Evolutionary conservation across 2,888 invertebrate genomes (phyloP), one percentile per base, ranked within the genome.

Genomic region (Axea sp.): DNA sequence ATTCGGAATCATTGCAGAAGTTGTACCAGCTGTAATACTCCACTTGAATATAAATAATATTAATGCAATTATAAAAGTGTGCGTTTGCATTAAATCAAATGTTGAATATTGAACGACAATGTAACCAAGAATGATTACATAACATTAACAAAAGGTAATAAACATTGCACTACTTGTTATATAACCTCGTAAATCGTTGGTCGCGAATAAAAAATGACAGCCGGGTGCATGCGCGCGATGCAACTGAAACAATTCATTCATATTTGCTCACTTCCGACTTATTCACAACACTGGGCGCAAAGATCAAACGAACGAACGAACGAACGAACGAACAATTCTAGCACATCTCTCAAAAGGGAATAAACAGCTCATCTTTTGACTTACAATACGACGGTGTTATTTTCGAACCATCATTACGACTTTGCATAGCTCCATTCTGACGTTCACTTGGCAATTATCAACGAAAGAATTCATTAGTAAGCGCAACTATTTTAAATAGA

Each of bases 371-470:
- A 33, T 64, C 24, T 28, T 55, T 33, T 51, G 15, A 43, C 15
- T 57, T 17, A 19, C 7, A 43, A 45, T 26, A 59, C 62, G 64
- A 65, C 64, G 45, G 51, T 2, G 39, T 35, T 72, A 72, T 72
- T 72, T 51, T 49, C 30, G 45, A 41, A 22, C 3, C 57, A 28
- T 55, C 64, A 62, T 71, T 72, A 31, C 45, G 51, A 55, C 37
- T 55, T 22, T 8, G 47, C 37, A 47, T 31, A 47, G 55, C 17
- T 47, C 26, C 17, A 33, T 31, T 19, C 31, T 57, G 57, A 68
- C 68, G 51, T 59, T 45, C 22, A 64, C 57, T 72, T 64, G 71
- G 71, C 71, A 24, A 65, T 65, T 47, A 22, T 47, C 39, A 55
- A 47, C 30, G 47, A 47, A 55, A 35, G 35, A 65, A 55, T 55